These are phyloP conservation scores for Ptilonorhynchus violaceus DNA, from an alignment of 2,113 vertebrate species.

Conservation along the genomic window DNA sequence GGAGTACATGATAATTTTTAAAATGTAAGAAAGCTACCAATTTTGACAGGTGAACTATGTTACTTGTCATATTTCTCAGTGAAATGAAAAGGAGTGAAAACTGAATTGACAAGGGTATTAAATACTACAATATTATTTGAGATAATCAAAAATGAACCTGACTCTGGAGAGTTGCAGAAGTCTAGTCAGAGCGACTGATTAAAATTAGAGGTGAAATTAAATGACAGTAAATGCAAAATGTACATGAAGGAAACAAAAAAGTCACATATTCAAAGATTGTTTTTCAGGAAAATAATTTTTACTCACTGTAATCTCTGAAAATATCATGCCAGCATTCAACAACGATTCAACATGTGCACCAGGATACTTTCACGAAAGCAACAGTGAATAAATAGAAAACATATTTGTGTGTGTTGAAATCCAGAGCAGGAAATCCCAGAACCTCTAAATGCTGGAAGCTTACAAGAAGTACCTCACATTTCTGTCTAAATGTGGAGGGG, in stretches of 20 bases:
- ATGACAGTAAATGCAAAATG: background rate
- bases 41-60: background rate
- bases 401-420: background rate
- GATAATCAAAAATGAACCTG: background rate
- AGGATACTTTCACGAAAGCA: background rate
- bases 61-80: background rate
- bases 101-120: background rate
- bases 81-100: background rate
- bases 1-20: background rate
- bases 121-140: background rate
- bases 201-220: background rate
- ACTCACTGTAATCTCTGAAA: background rate
- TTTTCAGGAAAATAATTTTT: background rate
- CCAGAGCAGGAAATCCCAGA: background rate
- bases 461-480: background rate
- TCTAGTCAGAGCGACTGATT: background rate
- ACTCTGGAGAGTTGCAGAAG: background rate
- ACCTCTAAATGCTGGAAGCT: background rate
- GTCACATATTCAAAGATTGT: accelerated
- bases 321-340: background rate
- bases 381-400: background rate
- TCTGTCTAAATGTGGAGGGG: background rate
- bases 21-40: background rate
- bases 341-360: accelerated
- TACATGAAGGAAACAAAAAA: background rate